These are phyloP conservation scores for Psilopsiagon aurifrons DNA, from an alignment of 2,113 vertebrate species.

Conservation along the genomic window DNA sequence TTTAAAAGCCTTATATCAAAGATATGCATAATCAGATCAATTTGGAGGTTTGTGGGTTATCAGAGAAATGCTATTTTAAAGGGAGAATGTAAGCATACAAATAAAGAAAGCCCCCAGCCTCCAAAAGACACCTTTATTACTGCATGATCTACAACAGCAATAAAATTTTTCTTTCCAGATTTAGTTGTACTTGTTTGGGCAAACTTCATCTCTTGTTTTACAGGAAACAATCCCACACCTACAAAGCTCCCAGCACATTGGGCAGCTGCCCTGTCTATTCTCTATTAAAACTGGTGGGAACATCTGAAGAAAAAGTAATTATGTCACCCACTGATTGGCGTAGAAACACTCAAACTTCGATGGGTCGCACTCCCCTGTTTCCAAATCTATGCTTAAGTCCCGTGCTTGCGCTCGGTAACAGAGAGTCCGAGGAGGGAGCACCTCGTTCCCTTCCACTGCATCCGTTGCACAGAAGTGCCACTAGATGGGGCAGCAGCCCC, in stretches of 20 bases:
- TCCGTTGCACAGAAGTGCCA: fast-evolving
- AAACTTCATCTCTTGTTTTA: background rate
- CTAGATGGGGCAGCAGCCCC: conserved; percentile 37
- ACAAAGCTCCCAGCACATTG: background rate
- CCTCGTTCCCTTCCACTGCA: fast-evolving
- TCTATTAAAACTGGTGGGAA: background rate
- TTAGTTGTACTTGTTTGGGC: background rate
- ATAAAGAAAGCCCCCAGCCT: background rate
- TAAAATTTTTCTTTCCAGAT: background rate
- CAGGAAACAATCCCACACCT: background rate
- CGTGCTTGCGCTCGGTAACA: fast-evolving
- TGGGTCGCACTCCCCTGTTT: background rate
- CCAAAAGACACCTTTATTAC: background rate
- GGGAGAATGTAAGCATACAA: background rate
- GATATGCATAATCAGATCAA: background rate
- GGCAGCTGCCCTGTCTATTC: background rate
- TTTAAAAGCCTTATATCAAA: background rate
- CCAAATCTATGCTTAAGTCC: fast-evolving
- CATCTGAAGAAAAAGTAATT: background rate
- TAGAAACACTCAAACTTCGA: background rate
- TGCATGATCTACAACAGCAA: background rate
- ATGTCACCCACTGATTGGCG: background rate
- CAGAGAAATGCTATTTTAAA: background rate
- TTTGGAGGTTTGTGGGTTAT: background rate
- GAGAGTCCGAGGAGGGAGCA: fast-evolving